These are phyloP conservation scores for Cnemophilus loriae DNA, from an alignment of 2,113 vertebrate genomes.

Conservation along the genomic window DNA sequence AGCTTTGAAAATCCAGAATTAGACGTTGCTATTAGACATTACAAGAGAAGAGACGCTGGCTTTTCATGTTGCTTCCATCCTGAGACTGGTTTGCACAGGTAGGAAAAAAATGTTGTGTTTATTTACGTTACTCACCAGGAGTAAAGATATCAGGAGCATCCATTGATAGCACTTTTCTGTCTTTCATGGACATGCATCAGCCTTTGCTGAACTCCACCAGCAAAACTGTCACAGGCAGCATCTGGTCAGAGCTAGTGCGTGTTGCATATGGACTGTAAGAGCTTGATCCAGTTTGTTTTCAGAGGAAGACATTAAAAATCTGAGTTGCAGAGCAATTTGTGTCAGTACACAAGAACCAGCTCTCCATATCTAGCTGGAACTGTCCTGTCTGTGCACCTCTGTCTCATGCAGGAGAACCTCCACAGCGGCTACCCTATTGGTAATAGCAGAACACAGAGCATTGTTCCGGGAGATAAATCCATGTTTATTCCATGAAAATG, in stretches of 20 bases:
- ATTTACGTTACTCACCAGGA: not conserved
- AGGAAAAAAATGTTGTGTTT: not conserved
- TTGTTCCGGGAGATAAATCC: not conserved
- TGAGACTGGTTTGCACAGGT: not conserved
- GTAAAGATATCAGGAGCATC: not conserved
- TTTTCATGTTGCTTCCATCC: not conserved
- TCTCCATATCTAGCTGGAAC: not conserved
- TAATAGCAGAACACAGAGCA: not conserved
- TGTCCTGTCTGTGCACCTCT: not conserved
- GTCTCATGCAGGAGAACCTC: not conserved
- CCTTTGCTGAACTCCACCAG: not conserved
- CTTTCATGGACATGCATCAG: not conserved
- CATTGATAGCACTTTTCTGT: not conserved
- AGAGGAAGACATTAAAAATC: not conserved
- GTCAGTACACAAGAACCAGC: not conserved
- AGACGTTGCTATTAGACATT: not conserved
- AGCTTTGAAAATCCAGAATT: conserved; percentile 46
- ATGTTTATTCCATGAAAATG: not conserved
- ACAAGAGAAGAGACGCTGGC: conserved; percentile 12
- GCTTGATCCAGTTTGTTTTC: not conserved
- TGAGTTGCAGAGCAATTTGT: not conserved
- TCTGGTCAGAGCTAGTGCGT: not conserved
- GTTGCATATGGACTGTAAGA: not conserved
- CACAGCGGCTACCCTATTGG: not conserved
- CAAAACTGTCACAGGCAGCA: not conserved